phyloP scores from a whole-genome alignment of 1,140 invertebrate species.

The Euglossa dilemma region DNA sequence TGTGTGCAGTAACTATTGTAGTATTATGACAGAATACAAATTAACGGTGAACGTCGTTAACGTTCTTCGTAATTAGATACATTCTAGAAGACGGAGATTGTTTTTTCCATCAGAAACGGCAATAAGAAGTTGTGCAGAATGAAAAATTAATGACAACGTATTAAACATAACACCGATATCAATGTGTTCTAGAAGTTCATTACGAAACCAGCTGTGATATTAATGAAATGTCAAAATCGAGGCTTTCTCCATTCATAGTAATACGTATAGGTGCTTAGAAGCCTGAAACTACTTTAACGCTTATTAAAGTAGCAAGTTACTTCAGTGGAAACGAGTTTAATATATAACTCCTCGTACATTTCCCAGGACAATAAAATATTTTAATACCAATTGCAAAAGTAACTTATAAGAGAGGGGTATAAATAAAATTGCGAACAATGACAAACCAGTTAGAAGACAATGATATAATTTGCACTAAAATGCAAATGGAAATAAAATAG shows the following conservation, averaged over 20 bases:
- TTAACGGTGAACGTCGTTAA: neutral
- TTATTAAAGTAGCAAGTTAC: neutral
- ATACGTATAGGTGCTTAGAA: too few relatives aligned
- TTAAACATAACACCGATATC: neutral
- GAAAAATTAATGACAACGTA: neutral
- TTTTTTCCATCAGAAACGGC: neutral
- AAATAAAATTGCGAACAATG: too few relatives aligned
- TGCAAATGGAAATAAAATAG: too few relatives aligned
- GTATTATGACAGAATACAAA: neutral
- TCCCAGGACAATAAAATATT: too few relatives aligned
- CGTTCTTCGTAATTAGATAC: neutral
- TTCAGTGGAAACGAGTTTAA: neutral
- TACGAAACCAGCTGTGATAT: neutral
- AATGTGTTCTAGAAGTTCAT: neutral
- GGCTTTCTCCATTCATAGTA: neutral
- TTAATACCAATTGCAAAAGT: too few relatives aligned
- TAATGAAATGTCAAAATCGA: conserved; percentile 7
- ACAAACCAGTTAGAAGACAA: too few relatives aligned
- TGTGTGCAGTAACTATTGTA: too few relatives aligned
- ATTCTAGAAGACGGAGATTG: neutral
- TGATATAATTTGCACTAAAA: too few relatives aligned
- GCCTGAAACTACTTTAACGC: neutral
- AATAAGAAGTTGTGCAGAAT: neutral
- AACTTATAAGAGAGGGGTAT: too few relatives aligned
- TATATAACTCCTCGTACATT: too few relatives aligned